Base-by-base conservation (phyloP, 1,140 invertebrate genomes). In the Drosophila carrolli region DNA sequence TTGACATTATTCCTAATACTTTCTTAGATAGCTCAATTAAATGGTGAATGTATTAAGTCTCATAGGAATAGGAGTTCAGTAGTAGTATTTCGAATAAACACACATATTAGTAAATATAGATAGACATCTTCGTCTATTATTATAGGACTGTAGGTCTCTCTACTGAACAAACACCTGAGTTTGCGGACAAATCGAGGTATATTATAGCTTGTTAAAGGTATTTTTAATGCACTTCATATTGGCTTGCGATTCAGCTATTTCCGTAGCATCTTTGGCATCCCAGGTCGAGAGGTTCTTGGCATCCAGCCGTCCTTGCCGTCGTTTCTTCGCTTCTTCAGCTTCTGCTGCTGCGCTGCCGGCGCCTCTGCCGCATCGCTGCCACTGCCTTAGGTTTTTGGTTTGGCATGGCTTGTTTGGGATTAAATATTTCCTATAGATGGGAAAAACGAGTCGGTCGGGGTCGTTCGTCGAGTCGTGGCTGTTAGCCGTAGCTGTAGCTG, bases 381-480 rank as follows among this genome's bases (percentile, higher is more conserved):
- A n/a, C 66, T 50, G 78, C 70, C 76, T 78, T 78, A 73, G 67
- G 75, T 78, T 78, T 76, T 80, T 81, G 77, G 75, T 72, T 83
- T 86, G 77, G 78, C 83, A 57, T 81, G 82, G 82, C 82, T 83
- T 89, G 83, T 88, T 88, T 88, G 84, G 84, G 84, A 88, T 88
- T 88, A 89, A 89, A 84, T 89, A 89, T 89, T 89, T 89, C 85
- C 84, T 89, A 89, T 89, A 89, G 84, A 89, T 89, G 84, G 85
- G 85, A 89, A 89, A 88, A 89, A 89, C 84, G 84, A 89, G 84
- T 89, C 84, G 84, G 84, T 76, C 74, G 74, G 63, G 74, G 73
- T 78, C 75, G 75, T 56, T 78, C 66, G 66, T 72, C 75, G 75
- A 72, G 75, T 78, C 55, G 74, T 35, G 27, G 48, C 48, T 48